Evolutionary conservation across 2,797 vertebrate species (phyloP).

Genomic region (Poeciliopsis presidionis): DNA sequence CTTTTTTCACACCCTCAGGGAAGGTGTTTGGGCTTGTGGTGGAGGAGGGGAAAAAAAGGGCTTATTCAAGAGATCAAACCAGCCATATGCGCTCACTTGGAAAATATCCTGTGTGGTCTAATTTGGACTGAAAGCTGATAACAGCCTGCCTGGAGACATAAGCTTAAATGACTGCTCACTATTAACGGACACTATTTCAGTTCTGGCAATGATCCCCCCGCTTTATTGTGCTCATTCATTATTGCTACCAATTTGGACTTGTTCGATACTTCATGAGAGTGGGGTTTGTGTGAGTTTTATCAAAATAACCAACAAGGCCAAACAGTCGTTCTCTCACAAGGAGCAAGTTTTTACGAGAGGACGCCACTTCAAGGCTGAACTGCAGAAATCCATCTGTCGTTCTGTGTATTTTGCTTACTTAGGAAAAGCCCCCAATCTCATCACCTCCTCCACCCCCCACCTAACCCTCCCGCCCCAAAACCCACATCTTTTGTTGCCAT

Average conservation of each 20-base stretch:
- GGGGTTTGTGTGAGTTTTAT: conserved; percentile 25
- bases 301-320: conserved; percentile 22
- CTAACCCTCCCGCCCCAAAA: conserved; percentile 56
- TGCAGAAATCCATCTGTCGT: conserved; percentile 18
- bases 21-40: conserved; percentile 37
- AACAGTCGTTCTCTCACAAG: conserved; percentile 20
- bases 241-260: conserved; percentile 32
- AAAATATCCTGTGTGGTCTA: conserved; percentile 50
- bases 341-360: conserved; percentile 59
- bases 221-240: conserved; percentile 28
- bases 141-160: conserved; percentile 48
- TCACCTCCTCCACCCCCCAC: conserved; percentile 17
- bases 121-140: conserved; percentile 51
- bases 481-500: conserved; percentile 82
- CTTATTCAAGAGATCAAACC: conserved; percentile 43
- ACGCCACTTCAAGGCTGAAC: background rate
- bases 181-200: conserved; percentile 46
- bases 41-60: conserved; percentile 1
- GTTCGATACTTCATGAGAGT: conserved; percentile 26
- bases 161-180: conserved; percentile 43
- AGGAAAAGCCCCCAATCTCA: conserved; percentile 63
- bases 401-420: conserved; percentile 43
- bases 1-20: conserved; percentile 33
- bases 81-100: conserved; percentile 55
- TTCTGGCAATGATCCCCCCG: conserved; percentile 10